Evolutionary conservation across 1,140 invertebrate species (phyloP).

Genomic region (Antheraea mylitta): DNA sequence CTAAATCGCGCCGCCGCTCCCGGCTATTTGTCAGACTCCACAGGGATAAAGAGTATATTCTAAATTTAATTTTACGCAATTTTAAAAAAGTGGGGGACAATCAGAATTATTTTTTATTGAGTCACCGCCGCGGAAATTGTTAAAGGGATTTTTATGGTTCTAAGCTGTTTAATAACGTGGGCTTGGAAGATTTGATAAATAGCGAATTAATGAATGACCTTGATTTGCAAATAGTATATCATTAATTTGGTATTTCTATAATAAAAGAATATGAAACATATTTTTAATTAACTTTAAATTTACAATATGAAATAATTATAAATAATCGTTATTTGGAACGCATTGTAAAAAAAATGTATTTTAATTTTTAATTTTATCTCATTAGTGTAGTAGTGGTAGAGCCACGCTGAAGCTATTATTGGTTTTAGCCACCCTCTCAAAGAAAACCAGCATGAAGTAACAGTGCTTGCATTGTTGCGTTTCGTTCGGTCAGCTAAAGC

Average conservation of each 20-base stretch:
- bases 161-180: not conserved
- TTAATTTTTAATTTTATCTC: not conserved
- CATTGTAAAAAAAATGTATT: no score
- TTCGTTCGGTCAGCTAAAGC: no score
- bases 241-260: not conserved
- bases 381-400: no score
- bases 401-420: no score
- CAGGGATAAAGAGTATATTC: conserved; percentile 73
- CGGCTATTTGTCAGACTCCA: conserved; percentile 74
- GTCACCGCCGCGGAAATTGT: not conserved
- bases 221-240: not conserved
- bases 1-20: conserved; percentile 70
- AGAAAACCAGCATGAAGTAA: no score
- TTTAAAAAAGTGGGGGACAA: conserved; percentile 66
- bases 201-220: not conserved
- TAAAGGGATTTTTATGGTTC: conserved; percentile 10
- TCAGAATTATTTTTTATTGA: conserved; percentile 25
- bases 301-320: no score
- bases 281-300: no score
- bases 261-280: no score
- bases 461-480: no score
- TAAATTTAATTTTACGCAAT: conserved; percentile 79
- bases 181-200: not conserved
- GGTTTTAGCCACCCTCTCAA: no score
- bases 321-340: no score